Percentiles rank a stretch among this genome's conserved stretches.
Conservation (phyloP, 2,888 invertebrate genomes). For the Tuberolachnus salignus region DNA sequence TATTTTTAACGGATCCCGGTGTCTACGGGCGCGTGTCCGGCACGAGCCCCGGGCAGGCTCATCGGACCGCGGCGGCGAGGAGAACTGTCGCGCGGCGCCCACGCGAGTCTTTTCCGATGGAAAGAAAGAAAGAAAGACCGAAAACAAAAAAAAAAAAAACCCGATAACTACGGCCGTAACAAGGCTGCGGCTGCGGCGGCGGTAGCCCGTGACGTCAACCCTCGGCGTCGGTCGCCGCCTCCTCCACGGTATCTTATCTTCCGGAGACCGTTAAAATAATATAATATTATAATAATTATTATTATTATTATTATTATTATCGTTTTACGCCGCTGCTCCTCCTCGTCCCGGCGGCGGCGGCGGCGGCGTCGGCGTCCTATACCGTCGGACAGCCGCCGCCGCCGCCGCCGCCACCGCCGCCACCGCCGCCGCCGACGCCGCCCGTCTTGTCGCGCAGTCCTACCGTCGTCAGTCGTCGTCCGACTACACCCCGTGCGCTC, state of each 20-base stretch:
- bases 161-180: constrained; percentile 34
- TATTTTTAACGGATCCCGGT: constrained; percentile 45
- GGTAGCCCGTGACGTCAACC: constrained; percentile 53
- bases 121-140: no score
- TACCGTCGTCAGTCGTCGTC: constrained; percentile 35
- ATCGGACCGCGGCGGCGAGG: constrained; percentile 34
- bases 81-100: constrained; percentile 15
- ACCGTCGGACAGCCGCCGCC: neutral
- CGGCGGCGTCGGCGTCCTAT: neutral
- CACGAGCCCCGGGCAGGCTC: constrained; percentile 32
- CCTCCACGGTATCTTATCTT: constrained; percentile 42
- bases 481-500: constrained; percentile 28
- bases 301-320: no score
- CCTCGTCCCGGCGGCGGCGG: no score
- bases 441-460: neutral
- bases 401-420: neutral
- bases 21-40: constrained; percentile 51
- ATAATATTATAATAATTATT: no score
- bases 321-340: no score
- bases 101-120: constrained; percentile 36
- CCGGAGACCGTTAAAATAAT: constrained; percentile 55
- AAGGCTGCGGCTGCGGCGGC: constrained; percentile 14
- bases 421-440: neutral
- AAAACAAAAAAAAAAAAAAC: neutral
- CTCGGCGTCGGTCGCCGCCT: constrained; percentile 15